These are phyloP conservation scores for Ochropleura plecta DNA, from an alignment of 2,888 invertebrate species.

Conservation along the genomic window DNA sequence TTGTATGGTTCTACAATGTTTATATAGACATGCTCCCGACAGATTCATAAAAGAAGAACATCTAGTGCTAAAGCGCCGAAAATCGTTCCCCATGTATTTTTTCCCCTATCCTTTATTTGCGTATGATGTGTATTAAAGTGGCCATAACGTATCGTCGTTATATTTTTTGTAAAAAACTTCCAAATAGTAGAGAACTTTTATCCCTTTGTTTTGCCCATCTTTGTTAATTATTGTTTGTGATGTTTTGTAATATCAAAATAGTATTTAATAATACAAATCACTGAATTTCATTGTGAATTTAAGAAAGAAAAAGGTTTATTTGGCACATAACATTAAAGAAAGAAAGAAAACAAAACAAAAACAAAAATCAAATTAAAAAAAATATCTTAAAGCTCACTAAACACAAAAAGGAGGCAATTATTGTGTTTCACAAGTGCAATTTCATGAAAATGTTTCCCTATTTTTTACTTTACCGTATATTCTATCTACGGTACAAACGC, in stretches of 20 bases:
- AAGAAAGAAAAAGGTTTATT: too few relatives aligned
- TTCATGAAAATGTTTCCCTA: not conserved
- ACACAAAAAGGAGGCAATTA: too few relatives aligned
- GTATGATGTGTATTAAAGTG: not conserved
- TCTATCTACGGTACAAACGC: not conserved
- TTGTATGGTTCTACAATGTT: too few relatives aligned
- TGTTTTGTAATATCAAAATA: not conserved
- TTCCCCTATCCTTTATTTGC: too few relatives aligned
- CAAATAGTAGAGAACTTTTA: not conserved
- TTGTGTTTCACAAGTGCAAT: too few relatives aligned
- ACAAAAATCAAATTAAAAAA: too few relatives aligned
- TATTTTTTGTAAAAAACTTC: not conserved
- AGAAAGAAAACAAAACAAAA: too few relatives aligned
- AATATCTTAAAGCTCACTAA: too few relatives aligned
- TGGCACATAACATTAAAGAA: too few relatives aligned
- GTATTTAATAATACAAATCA: not conserved
- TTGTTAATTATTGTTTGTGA: not conserved
- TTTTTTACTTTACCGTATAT: slow-evolving; percentile 5
- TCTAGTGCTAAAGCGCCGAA: not conserved
- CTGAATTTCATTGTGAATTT: not conserved
- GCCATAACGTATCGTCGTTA: not conserved
- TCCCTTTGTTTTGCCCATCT: not conserved
- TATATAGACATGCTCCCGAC: too few relatives aligned
- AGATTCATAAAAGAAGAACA: not conserved
- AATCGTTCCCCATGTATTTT: too few relatives aligned